Percentiles rank a stretch among this genome's conserved stretches.
Conservation (phyloP, 2,888 invertebrate species). For the Lepidocyrtinus sp. region DNA sequence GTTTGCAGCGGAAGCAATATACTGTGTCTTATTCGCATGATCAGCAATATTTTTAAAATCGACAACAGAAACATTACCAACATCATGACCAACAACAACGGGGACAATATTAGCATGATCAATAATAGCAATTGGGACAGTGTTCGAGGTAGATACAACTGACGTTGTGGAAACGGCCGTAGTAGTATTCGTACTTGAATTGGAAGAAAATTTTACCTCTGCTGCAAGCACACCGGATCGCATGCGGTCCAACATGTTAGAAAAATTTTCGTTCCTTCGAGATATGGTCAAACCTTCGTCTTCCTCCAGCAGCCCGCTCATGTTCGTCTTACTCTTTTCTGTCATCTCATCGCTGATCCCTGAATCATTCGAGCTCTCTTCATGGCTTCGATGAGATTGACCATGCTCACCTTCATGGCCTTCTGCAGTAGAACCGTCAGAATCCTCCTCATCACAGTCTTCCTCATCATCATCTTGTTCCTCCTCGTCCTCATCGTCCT, state of each 20-base stretch:
- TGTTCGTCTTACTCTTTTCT: constrained; percentile 51
- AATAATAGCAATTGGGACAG: constrained; percentile 13
- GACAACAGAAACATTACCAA: constrained; percentile 16
- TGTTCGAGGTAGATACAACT: constrained; percentile 26
- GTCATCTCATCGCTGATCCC: constrained; percentile 68
- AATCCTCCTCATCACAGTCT: constrained; percentile 24
- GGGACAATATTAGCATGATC: constrained; percentile 24
- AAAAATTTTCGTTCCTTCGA: constrained; percentile 45
- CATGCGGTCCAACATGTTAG: constrained; percentile 50
- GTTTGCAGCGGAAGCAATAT: constrained; percentile 37
- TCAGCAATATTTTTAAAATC: constrained; percentile 22
- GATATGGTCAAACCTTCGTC: constrained; percentile 35
- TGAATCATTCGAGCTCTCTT: constrained; percentile 69
- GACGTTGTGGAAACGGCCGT: constrained; percentile 26
- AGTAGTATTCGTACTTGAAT: constrained; percentile 30
- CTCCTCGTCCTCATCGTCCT: constrained; percentile 14
- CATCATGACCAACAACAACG: constrained; percentile 33
- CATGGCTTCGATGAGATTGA: constrained; percentile 64
- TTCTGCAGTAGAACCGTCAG: constrained; percentile 39
- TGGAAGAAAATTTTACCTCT: constrained; percentile 40
- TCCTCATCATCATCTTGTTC: constrained; percentile 33
- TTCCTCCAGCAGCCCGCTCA: constrained; percentile 40
- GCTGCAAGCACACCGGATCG: constrained; percentile 41
- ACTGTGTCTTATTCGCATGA: constrained; percentile 32
- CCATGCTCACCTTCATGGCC: constrained; percentile 27